Conservation (phyloP, 2,113 vertebrate species). For the Colistium nudipinnis region DNA sequence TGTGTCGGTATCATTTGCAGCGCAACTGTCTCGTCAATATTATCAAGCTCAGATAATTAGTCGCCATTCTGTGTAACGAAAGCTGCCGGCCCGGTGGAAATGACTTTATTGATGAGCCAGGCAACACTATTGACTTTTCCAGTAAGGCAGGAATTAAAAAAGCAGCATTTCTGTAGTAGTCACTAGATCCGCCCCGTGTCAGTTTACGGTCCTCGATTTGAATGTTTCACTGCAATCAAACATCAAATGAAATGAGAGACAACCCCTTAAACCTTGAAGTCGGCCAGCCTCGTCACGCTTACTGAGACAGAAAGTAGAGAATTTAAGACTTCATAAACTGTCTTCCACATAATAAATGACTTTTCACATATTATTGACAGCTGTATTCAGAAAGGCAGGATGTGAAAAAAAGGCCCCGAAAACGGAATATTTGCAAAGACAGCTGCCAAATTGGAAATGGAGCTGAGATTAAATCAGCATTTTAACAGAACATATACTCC, state of each 20-base stretch:
- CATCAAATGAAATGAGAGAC: conserved; percentile 17
- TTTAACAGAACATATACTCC: not conserved
- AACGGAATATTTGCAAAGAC: not conserved
- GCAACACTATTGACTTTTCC: conserved; percentile 79
- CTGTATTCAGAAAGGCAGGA: not conserved
- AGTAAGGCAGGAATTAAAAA: conserved; percentile 72
- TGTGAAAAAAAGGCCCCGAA: not conserved
- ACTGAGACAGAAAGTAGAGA: not conserved
- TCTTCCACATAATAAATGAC: conserved; percentile 25
- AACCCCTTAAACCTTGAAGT: not conserved
- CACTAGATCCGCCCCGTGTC: conserved; percentile 60
- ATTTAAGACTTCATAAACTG: not conserved
- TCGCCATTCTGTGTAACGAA: conserved; percentile 69
- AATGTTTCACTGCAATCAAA: conserved; percentile 45
- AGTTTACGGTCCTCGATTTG: conserved; percentile 30
- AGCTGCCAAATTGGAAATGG: not conserved
- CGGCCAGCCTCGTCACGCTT: not conserved
- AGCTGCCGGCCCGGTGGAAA: conserved; percentile 71
- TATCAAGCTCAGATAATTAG: conserved; percentile 76
- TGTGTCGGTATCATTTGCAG: conserved; percentile 61
- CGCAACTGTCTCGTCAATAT: conserved; percentile 72
- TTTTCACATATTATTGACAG: conserved; percentile 23
- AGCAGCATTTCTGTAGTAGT: conserved; percentile 48
- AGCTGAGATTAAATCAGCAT: not conserved
- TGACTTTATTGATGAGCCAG: conserved; percentile 74